These are phyloP conservation scores for Leptopilina boulardi DNA, from an alignment of 1,140 invertebrate genomes.

Conservation along the genomic window DNA sequence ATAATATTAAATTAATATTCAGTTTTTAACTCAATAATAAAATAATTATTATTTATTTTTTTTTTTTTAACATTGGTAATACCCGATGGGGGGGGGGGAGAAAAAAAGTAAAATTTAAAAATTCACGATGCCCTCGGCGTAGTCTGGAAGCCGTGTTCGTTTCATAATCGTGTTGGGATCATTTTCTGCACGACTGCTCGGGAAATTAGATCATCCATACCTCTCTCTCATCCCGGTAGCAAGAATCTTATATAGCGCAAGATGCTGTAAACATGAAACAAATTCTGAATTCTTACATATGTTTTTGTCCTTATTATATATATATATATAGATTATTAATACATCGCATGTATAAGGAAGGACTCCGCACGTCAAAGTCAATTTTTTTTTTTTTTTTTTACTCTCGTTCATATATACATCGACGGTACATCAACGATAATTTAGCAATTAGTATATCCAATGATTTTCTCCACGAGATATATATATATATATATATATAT, in stretches of 20 bases:
- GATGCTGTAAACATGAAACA: conserved; percentile 40
- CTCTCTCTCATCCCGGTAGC: conserved; percentile 73
- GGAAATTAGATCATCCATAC: conserved; percentile 75
- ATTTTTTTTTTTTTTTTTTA: no score
- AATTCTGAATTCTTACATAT: conserved; percentile 43
- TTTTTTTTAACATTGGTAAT: no score
- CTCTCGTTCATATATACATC: conserved; percentile 57
- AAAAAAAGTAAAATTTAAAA: conserved; percentile 66
- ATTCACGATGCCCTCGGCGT: conserved; percentile 65
- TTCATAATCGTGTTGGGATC: conserved; percentile 75
- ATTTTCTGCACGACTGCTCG: conserved; percentile 76
- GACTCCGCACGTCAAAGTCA: conserved; percentile 47
- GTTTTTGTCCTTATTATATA: background rate
- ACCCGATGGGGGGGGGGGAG: no score
- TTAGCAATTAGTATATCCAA: conserved; percentile 69
- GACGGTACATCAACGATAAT: conserved; percentile 67
- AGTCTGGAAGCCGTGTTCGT: conserved; percentile 74
- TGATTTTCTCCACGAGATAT: conserved; percentile 12
- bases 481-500: no score
- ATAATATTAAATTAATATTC: no score
- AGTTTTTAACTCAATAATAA: no score
- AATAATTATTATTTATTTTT: no score
- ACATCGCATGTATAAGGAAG: conserved; percentile 72
- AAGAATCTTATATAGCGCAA: conserved; percentile 57
- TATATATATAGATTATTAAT: conserved; percentile 24